Evolutionary conservation across 2,113 vertebrate genomes (phyloP).

Genomic region (Coptodon bakossiorum): DNA sequence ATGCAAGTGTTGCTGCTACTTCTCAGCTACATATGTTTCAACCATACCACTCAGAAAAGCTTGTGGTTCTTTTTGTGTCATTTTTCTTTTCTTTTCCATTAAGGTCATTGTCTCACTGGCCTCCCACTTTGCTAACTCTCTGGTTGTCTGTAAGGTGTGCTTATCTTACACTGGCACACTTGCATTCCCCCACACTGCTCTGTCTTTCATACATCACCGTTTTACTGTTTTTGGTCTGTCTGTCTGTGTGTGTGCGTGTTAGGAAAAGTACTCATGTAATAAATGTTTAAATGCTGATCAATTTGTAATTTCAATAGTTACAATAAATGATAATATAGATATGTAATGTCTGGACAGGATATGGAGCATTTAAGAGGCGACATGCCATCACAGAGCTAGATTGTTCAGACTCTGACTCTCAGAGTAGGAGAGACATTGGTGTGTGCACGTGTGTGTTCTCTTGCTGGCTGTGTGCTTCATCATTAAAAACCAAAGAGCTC

Average conservation of each 20-base stretch:
- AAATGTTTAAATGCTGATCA: neutral
- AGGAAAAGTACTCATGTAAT: neutral
- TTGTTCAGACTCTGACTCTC: slow-evolving; percentile 5
- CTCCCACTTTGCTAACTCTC: slow-evolving; percentile 8
- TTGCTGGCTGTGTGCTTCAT: slow-evolving; percentile 22
- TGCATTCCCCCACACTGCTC: slow-evolving; percentile 7
- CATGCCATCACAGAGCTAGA: neutral
- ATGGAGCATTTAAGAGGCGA: neutral
- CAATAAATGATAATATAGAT: no score
- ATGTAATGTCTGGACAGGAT: neutral
- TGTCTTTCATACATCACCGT: slow-evolving; percentile 8
- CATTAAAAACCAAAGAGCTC: slow-evolving; percentile 32
- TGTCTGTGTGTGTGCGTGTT: neutral
- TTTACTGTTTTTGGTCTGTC: neutral
- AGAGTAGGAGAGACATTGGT: neutral
- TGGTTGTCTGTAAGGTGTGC: slow-evolving; percentile 35
- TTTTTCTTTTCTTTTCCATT: neutral
- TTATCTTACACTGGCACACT: slow-evolving; percentile 2
- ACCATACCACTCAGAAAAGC: slow-evolving; percentile 4
- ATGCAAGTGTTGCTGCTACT: neutral
- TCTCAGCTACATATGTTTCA: neutral
- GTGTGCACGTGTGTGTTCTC: neutral
- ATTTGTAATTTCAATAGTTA: neutral
- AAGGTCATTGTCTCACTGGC: slow-evolving; percentile 8
- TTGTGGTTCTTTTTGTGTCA: slow-evolving; percentile 1